Percentiles rank a stretch among this genome's conserved stretches.
phyloP scores from a whole-genome alignment of 1,140 invertebrate species.

The Bombus confusus region DNA sequence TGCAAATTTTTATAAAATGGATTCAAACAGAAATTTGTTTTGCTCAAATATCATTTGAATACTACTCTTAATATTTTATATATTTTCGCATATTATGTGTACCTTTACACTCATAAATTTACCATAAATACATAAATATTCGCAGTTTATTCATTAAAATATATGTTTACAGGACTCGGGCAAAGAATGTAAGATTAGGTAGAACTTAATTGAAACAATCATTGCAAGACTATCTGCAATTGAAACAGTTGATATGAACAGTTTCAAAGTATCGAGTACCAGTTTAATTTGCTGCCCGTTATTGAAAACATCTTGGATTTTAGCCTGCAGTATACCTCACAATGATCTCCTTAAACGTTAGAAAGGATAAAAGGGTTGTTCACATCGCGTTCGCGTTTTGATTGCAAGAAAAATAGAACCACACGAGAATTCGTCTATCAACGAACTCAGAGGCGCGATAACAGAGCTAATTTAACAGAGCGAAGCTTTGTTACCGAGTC shows the following conservation, averaged over 20 bases:
- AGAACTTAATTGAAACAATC: neutral
- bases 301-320: neutral
- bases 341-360: neutral
- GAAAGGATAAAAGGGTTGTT: neutral
- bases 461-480: neutral
- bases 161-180: neutral
- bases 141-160: neutral
- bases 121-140: neutral
- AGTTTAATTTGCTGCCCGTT: neutral
- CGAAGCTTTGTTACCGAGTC: neutral
- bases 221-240: neutral
- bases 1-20: too few relatives aligned
- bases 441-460: neutral
- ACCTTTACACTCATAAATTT: neutral
- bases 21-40: too few relatives aligned
- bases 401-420: conserved; percentile 7
- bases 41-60: too few relatives aligned
- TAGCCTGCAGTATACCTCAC: neutral
- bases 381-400: neutral
- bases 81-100: neutral
- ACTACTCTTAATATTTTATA: too few relatives aligned
- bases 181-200: neutral
- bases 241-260: neutral
- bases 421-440: neutral
- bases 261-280: neutral